Evolutionary conservation across 2,888 invertebrate species (phyloP), one percentile per base, ranked within the genome.

Genomic region (Cantharis flavilabris): DNA sequence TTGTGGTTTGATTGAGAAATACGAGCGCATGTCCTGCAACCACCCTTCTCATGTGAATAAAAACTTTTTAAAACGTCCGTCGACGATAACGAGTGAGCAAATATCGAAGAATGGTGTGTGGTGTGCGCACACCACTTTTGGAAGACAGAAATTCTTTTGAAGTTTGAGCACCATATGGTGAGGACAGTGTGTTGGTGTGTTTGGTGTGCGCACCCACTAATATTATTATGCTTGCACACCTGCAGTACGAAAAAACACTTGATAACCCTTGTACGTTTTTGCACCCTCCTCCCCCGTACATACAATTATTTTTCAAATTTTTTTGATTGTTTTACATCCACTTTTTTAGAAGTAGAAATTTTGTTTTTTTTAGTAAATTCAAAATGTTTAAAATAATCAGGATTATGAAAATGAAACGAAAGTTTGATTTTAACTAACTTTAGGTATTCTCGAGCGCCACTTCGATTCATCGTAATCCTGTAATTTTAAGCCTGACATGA

Each of bases 121-220:
- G 81, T 81, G 83, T 84, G 85, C 84, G 84, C 84, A 84, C 85
- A 85, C 84, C 84, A 84, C 83, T 69, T 16, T 16, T 69, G 30
- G 69, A 69, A 33, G 72, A 72, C 26, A 16, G 13, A 13, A 72
- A 70, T 9, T n/a, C 23, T 49, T 49, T 23, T 49, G 13, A 20
- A 71, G 16, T 18, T 49, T 71, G 20, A 28, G 28, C 69, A 69
- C 30, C 20, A 75, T 71, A 70, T 64, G 77, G 77, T 77, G 79
- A 79, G 77, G 62, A 69, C 67, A 77, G 76, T 75, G 77, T 77
- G 73, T 75, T 70, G 74, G 76, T 77, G 76, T 76, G 79, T 79
- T 86, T 87, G 87, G 88, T 87, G 88, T 88, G 87, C 87, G 88
- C 87, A 87, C 87, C 87, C 86, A 85, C 83, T 86, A 86, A 86